Conservation (phyloP, 2,888 invertebrate genomes). For the Nephrotoma flavescens region DNA sequence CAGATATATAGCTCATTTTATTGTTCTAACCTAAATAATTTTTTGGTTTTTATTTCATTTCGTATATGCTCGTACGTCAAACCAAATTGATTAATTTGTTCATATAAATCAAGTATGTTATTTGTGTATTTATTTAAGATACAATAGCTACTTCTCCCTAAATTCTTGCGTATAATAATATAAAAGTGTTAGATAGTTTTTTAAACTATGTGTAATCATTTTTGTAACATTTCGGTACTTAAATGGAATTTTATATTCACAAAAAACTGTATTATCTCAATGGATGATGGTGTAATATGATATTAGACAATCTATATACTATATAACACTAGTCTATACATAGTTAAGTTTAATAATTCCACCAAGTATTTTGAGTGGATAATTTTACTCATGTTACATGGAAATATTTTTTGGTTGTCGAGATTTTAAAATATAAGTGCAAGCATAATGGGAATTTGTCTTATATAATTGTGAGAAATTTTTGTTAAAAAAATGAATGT, state of each 20-base stretch:
- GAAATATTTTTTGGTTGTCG: neutral
- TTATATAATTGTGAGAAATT: too few relatives aligned
- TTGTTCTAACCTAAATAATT: neutral
- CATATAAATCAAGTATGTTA: neutral
- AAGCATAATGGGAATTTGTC: neutral
- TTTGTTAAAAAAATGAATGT: neutral
- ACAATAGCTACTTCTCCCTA: neutral
- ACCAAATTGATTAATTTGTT: neutral
- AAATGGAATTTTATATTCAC: neutral
- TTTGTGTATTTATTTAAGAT: neutral
- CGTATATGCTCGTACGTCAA: neutral
- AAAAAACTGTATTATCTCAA: neutral
- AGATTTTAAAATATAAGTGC: neutral
- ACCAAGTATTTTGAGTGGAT: neutral
- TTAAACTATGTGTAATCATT: neutral
- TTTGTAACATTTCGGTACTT: neutral
- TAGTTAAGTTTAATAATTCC: neutral
- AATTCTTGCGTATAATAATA: neutral
- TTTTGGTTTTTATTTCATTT: neutral
- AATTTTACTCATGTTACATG: neutral
- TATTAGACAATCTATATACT: neutral
- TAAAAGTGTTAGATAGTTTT: neutral
- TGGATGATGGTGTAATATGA: neutral
- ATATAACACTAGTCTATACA: neutral
- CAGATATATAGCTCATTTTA: neutral